Evolutionary conservation across 30 jellyfish, hydroid and myxozoan genomes (phyloP), one percentile per base, ranked within the genome.

Genomic region (Pseudorhiza aurosa): DNA sequence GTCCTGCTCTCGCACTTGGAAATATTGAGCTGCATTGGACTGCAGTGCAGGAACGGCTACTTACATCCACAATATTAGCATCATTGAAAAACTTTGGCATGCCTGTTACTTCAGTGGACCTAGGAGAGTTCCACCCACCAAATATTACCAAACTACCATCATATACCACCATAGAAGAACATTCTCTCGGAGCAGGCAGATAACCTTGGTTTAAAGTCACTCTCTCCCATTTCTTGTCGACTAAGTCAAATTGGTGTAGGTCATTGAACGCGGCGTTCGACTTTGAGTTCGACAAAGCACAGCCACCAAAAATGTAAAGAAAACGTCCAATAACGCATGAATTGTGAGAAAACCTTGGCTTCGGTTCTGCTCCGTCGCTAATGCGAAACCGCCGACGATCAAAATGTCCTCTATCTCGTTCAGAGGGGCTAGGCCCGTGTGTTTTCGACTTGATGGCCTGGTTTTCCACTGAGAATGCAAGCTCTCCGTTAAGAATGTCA

Each of bases 61-160:
- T 64, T n/a, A 81, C 40, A 29, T 81, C 95, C 45, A 92, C 69
- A 8, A 92, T 50, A 26, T 55, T 84, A 0, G 95, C 60, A 60
- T 92, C 96, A 24, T 85, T 88, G 49, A 92, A 92, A 50, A 92
- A 92, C 59, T 96, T 79, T 71, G 98, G 96, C 53, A 68, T 59
- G 47, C 82, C 82, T n/a, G 88, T 83, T 17, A 88, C 79, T 19
- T 75, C 91, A 14, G 77, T 65, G 39, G 85, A 37, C 15, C 97
- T 81, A 0, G 98, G 98, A 2, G 93, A 94, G 55, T 95, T 76
- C 98, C 98, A 92, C 0, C 98, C 98, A 8, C 98, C 98, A 80
- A 69, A 92, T 10, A 92, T 51, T 8, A 92, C 83, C 30, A 92
- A 69, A 45, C 58, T 75, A 1, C 71, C 93, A 5, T 74, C 73